Evolutionary conservation across 2,113 vertebrate species (phyloP), one percentile per base, ranked within the genome.

Genomic region (Cebus imitator): DNA sequence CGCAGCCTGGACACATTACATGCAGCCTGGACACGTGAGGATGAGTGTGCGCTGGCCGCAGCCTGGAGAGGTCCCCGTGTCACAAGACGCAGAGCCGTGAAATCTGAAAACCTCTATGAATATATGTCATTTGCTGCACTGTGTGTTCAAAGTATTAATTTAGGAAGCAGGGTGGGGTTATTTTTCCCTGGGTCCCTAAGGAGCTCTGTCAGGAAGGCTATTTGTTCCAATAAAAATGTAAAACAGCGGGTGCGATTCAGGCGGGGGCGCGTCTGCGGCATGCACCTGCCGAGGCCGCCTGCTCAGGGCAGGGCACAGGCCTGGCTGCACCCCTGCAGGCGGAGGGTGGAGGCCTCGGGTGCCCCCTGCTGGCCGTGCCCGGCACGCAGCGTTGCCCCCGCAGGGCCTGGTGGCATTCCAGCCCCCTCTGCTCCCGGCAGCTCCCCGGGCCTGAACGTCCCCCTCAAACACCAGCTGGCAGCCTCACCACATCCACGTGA

Each of bases 401-500:
- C 16, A 6, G 16, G 16, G 52, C 52, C 16, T 17, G 52, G 16
- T 17, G 1, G 52, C 52, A 17, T 52, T 52, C 52, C 52, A 52
- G 52, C 52, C 52, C 5, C 4, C 5, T 52, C 52, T 52, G 52
- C 52, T 52, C 17, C 52, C 50, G 52, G 52, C 52, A 52, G 52
- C 52, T 14, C 3, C 50, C 16, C 50, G 5, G 11, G 61, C 27
- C 6, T 13, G 11, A 27, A 35, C 0, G 0, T 50, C 21, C n/a
- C 37, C 58, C 81, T 75, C 76, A 40, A 87, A 76, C 20, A 37
- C 32, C 2, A 25, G 1, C 8, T 20, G 64, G 37, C 12, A 17
- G 17, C n/a, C 37, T 80, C 0, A 30, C 37, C 72, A 40, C 20
- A 35, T 40, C 48, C 30, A 70, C 14, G 17, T 32, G 35, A 2